Evolutionary conservation across 1,140 invertebrate species (phyloP).

Genomic region (Bombus pascuorum): DNA sequence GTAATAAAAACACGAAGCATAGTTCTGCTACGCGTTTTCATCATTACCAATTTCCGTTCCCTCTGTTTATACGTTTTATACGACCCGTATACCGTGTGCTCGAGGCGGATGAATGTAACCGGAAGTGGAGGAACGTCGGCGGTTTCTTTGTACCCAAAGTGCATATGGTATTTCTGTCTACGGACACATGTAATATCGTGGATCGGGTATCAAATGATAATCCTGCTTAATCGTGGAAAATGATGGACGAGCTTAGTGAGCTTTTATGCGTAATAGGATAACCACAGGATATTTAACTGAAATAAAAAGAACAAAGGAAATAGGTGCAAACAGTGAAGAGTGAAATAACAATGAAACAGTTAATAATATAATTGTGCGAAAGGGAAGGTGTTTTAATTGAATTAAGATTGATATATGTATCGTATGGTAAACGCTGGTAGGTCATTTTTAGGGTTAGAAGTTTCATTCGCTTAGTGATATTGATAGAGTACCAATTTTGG

Average conservation of each 20-base stretch:
- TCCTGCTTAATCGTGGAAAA: background rate
- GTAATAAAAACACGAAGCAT: background rate
- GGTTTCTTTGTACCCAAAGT: background rate
- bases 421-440: too few species aligned
- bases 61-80: background rate
- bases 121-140: background rate
- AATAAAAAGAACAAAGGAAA: background rate
- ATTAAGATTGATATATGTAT: background rate
- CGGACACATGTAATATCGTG: background rate
- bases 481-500: background rate
- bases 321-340: background rate
- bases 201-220: background rate
- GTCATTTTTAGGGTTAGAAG: background rate
- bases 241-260: background rate
- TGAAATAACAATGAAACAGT: background rate
- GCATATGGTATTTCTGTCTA: background rate
- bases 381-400: background rate
- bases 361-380: background rate
- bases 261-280: background rate
- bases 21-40: too few species aligned
- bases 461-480: background rate
- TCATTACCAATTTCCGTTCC: background rate
- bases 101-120: background rate
- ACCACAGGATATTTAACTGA: background rate
- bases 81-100: background rate